Conservation (phyloP, 2,797 vertebrate genomes). For the Ctenosaura bakeri region DNA sequence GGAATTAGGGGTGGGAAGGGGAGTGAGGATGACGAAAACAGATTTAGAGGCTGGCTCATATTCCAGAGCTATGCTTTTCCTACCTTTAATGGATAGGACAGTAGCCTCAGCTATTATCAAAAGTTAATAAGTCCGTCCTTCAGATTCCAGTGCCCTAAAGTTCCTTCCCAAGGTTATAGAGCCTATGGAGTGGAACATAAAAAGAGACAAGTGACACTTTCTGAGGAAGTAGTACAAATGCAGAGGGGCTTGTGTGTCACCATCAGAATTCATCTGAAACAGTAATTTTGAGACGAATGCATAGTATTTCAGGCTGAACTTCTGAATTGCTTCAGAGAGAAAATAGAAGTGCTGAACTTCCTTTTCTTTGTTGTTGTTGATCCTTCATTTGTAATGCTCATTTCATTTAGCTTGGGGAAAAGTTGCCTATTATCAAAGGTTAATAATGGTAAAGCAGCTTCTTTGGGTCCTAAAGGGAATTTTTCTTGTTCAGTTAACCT, state of each 20-base stretch:
- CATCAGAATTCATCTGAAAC: not conserved
- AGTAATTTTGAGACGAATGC: not conserved
- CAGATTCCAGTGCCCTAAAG: not conserved
- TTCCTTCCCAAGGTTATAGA: not conserved
- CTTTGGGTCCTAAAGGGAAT: not conserved
- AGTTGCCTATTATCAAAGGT: not conserved
- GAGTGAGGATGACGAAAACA: too few species aligned
- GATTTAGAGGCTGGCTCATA: too few species aligned
- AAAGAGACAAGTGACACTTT: not conserved
- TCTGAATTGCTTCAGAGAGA: not conserved
- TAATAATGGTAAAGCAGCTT: slow-evolving; percentile 14
- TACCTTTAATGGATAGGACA: too few species aligned
- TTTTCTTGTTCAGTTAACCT: not conserved
- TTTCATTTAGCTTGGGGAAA: not conserved
- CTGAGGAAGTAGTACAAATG: too few species aligned
- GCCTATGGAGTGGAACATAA: not conserved
- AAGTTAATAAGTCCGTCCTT: too few species aligned
- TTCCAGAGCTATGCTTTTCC: too few species aligned
- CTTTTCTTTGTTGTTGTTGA: not conserved
- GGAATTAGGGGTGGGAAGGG: too few species aligned
- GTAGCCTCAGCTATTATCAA: too few species aligned
- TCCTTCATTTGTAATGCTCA: not conserved
- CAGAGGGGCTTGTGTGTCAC: not conserved
- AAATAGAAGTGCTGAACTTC: not conserved
- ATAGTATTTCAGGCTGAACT: not conserved